Conservation (phyloP, 2,888 invertebrate genomes). For the Drosophila diplacantha region DNA sequence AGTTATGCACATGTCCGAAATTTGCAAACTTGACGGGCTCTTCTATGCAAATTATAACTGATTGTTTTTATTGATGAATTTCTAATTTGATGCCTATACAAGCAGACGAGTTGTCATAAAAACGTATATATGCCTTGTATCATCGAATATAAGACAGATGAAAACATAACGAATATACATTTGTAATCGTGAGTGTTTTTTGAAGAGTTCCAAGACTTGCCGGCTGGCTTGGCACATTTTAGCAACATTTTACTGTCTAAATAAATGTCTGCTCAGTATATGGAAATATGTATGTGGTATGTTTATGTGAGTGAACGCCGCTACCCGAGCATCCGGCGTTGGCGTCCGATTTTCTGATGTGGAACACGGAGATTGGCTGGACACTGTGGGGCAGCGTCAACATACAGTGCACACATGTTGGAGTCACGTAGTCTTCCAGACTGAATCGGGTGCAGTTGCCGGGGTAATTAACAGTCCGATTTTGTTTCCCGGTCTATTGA, state of each 20-base stretch:
- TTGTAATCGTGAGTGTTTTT: background rate
- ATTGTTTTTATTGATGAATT: constrained; percentile 51
- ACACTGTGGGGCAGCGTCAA: constrained; percentile 34
- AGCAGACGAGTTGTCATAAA: constrained; percentile 5
- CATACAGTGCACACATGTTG: constrained; percentile 54
- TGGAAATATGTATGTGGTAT: background rate
- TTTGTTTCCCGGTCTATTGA: constrained; percentile 44
- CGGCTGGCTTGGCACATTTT: constrained; percentile 57
- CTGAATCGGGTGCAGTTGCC: constrained; percentile 26
- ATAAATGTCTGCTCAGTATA: constrained; percentile 24
- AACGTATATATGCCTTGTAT: background rate
- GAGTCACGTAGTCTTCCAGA: constrained; percentile 50
- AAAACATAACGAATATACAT: background rate
- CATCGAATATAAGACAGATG: constrained; percentile 17
- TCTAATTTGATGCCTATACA: constrained; percentile 36
- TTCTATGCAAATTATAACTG: constrained; percentile 18
- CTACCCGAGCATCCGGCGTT: constrained; percentile 60
- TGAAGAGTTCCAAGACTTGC: constrained; percentile 34
- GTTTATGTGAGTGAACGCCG: constrained; percentile 9
- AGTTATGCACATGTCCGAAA: constrained; percentile 12
- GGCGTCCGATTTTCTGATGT: constrained; percentile 52
- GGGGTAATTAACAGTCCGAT: constrained; percentile 45
- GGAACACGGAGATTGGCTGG: constrained; percentile 39
- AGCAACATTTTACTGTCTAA: constrained; percentile 43
- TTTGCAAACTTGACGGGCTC: constrained; percentile 1